Evolutionary conservation across 1,140 invertebrate genomes (phyloP).

Genomic region (Choristoneura fumiferana): DNA sequence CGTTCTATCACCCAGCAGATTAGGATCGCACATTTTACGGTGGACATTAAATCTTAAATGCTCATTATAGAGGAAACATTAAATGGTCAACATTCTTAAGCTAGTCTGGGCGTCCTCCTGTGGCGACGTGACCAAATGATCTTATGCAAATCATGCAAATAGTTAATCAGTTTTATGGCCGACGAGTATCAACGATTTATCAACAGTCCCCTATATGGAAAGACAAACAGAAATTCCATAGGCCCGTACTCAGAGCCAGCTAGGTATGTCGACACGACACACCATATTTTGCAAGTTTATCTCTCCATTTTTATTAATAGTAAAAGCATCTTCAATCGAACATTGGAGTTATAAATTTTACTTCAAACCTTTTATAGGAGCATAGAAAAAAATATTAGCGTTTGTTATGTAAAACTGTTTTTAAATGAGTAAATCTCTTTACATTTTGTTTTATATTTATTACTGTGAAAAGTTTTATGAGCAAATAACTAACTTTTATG

Average conservation of each 20-base stretch:
- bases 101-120: slow-evolving; percentile 35
- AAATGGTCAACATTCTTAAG: slow-evolving; percentile 58
- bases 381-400: too few species aligned
- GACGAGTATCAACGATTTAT: slow-evolving; percentile 38
- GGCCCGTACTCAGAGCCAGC: slow-evolving; percentile 31
- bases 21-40: slow-evolving; percentile 44
- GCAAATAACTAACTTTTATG: slow-evolving; percentile 51
- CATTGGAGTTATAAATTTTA: too few species aligned
- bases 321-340: neutral
- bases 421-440: too few species aligned
- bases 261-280: slow-evolving; percentile 32
- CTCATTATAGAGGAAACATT: slow-evolving; percentile 53
- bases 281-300: slow-evolving; percentile 40
- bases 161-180: slow-evolving; percentile 50
- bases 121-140: slow-evolving; percentile 42
- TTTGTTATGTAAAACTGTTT: too few species aligned
- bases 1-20: slow-evolving; percentile 44
- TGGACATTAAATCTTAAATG: slow-evolving; percentile 32
- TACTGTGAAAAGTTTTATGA: slow-evolving; percentile 29
- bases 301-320: slow-evolving; percentile 26
- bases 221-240: slow-evolving; percentile 38
- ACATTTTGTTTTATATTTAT: too few species aligned
- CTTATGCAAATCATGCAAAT: slow-evolving; percentile 55
- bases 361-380: neutral
- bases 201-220: slow-evolving; percentile 39